Evolutionary conservation across 2,797 vertebrate genomes (phyloP), one percentile per base, ranked within the genome.

Genomic region (Podarcis siculus): DNA sequence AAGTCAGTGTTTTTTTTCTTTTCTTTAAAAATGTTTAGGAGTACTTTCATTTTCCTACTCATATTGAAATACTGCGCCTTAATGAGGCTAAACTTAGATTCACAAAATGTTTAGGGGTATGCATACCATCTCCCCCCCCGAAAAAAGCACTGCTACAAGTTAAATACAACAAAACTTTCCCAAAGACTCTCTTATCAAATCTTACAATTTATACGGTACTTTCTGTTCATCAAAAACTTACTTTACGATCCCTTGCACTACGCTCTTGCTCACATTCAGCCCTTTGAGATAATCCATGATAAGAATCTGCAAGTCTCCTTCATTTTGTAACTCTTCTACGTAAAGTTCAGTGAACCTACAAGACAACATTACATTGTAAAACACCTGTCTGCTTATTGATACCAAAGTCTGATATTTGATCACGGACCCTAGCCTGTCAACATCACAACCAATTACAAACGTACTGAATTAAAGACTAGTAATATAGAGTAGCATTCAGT

Each of bases 341-440:
- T 98, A 99, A 88, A 99, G 96, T 97, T 99, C 99, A 84, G 99
- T 99, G 93, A 99, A 99, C 92, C 99, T 99, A 8, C 4, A 90
- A 92, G 12, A 91, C 30, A 82, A 90, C 21, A 0, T 67, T 58
- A n/a, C 37, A 25, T 87, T 93, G 76, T 0, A 85, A 66, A 83
- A 76, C 15, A 39, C 39, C 81, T 12, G 78, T 25, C 2, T 37
- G 37, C 39, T 12, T 19, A 72, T 30, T 5, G 2, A 77, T 81
- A 83, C 0, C 30, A 61, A 45, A 64, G 21, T 67, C 5, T 23
- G 25, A 58, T 23, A 25, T 82, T 49, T 77, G 21, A 7, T 64
- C 9, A 79, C 55, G 6, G 49, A 88, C 39, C 39, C 67, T 15
- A 80, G 13, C 10, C 25, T 76, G 21, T 23, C 42, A 86, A 87